These are phyloP conservation scores for Contarinia nasturtii DNA, from an alignment of 1,140 invertebrate genomes.

Conservation along the genomic window DNA sequence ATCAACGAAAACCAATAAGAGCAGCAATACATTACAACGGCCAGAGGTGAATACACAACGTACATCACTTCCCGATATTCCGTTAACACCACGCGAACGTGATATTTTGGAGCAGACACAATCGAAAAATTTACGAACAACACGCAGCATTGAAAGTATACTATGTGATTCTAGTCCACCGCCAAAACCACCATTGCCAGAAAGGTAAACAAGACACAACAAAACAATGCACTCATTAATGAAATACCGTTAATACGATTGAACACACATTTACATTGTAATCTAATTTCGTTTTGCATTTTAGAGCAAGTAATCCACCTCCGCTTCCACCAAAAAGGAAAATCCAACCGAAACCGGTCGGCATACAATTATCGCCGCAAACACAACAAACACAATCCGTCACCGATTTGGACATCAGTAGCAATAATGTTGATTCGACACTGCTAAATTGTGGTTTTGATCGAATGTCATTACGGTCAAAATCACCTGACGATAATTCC, in stretches of 20 bases:
- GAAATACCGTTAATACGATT: too few species aligned
- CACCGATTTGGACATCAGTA: constrained; percentile 25
- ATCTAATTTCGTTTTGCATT: background rate
- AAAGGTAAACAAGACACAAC: constrained; percentile 31
- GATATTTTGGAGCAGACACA: constrained; percentile 23
- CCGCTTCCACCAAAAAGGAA: constrained; percentile 58
- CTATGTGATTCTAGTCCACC: constrained; percentile 40
- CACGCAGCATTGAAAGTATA: constrained; percentile 50
- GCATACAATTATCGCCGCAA: too few species aligned
- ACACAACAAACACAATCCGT: constrained; percentile 12
- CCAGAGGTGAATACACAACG: constrained; percentile 21
- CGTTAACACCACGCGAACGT: constrained; percentile 41
- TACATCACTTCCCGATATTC: constrained; percentile 53
- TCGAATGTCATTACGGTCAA: constrained; percentile 37
- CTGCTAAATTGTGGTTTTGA: constrained; percentile 34
- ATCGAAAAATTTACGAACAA: constrained; percentile 35
- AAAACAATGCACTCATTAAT: background rate
- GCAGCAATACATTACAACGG: constrained; percentile 7
- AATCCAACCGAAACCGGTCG: constrained; percentile 20
- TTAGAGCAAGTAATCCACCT: constrained; percentile 31
- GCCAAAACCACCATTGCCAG: constrained; percentile 70
- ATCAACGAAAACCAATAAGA: constrained; percentile 9
- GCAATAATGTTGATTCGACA: constrained; percentile 26
- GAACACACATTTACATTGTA: background rate
- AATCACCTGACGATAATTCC: constrained; percentile 44